Conservation (phyloP, 2,888 invertebrate genomes). For the Malthinus seriepunctatus region DNA sequence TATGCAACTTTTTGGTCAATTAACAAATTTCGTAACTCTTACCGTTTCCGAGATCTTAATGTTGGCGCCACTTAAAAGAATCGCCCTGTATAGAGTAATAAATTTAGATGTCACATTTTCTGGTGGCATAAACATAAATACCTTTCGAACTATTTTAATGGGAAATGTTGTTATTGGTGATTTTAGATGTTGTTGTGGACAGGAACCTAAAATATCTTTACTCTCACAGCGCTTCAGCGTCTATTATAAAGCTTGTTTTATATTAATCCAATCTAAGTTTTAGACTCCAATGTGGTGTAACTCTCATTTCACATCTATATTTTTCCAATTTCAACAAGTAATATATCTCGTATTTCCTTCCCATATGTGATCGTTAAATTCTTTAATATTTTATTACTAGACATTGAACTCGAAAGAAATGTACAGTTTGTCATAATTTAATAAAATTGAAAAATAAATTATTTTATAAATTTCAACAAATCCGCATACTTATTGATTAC, state of each 20-base stretch:
- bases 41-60: too few relatives aligned
- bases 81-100: slow-evolving; percentile 4
- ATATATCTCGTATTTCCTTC: slow-evolving; percentile 15
- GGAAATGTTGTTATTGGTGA: slow-evolving; percentile 29
- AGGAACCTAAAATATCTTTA: slow-evolving; percentile 16
- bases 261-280: slow-evolving; percentile 15
- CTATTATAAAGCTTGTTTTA: slow-evolving; percentile 23
- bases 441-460: neutral
- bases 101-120: slow-evolving; percentile 29
- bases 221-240: slow-evolving; percentile 22
- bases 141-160: slow-evolving; percentile 31
- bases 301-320: slow-evolving; percentile 8
- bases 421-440: slow-evolving; percentile 1
- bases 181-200: slow-evolving; percentile 19
- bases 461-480: neutral
- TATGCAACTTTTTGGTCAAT: too few relatives aligned
- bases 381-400: slow-evolving; percentile 15
- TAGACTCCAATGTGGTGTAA: slow-evolving; percentile 11
- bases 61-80: too few relatives aligned
- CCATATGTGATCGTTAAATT: slow-evolving; percentile 10
- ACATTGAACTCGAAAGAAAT: slow-evolving; percentile 7
- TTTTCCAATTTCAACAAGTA: slow-evolving; percentile 15
- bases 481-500: too few relatives aligned
- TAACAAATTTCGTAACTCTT: too few relatives aligned
- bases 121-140: slow-evolving; percentile 33